phyloP scores from a whole-genome alignment of 2,113 vertebrate species.

The Callopanchax toddi region DNA sequence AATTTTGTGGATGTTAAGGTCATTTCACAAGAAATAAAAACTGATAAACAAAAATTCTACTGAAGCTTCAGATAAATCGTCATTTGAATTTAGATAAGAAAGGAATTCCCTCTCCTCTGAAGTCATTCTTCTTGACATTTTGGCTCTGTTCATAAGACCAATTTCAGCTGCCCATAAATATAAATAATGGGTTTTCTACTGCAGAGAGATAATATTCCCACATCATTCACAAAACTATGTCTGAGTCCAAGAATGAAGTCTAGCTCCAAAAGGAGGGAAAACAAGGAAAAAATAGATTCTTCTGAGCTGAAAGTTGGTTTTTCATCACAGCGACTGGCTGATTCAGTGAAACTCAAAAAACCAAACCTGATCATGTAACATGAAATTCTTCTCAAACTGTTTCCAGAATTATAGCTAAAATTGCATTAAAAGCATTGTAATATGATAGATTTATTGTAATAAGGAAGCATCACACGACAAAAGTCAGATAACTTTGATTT shows the following conservation, averaged over 20 bases:
- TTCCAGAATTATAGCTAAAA: too few relatives aligned
- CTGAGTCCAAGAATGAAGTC: neutral
- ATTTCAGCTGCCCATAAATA: constrained; percentile 5
- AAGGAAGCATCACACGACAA: constrained; percentile 24
- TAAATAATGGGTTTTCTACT: neutral
- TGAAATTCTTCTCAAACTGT: too few relatives aligned
- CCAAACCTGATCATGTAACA: too few relatives aligned
- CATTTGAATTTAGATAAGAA: constrained; percentile 36
- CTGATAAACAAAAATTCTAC: too few relatives aligned
- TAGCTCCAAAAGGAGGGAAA: neutral
- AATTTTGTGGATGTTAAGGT: too few relatives aligned
- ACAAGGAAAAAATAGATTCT: neutral
- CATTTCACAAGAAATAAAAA: neutral
- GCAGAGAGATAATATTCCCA: neutral
- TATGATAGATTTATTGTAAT: too few relatives aligned
- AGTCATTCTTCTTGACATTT: constrained; percentile 19
- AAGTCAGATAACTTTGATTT: constrained; percentile 62
- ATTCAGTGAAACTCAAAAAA: neutral
- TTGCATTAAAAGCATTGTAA: too few relatives aligned
- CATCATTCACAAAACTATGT: neutral
- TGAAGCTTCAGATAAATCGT: constrained; percentile 3
- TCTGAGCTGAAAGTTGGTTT: neutral
- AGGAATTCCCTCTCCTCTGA: constrained; percentile 11
- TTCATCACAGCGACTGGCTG: neutral
- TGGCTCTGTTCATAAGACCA: neutral